Evolutionary conservation across 2,113 vertebrate genomes (phyloP), one percentile per base, ranked within the genome.

Genomic region (Calidris pugnax): DNA sequence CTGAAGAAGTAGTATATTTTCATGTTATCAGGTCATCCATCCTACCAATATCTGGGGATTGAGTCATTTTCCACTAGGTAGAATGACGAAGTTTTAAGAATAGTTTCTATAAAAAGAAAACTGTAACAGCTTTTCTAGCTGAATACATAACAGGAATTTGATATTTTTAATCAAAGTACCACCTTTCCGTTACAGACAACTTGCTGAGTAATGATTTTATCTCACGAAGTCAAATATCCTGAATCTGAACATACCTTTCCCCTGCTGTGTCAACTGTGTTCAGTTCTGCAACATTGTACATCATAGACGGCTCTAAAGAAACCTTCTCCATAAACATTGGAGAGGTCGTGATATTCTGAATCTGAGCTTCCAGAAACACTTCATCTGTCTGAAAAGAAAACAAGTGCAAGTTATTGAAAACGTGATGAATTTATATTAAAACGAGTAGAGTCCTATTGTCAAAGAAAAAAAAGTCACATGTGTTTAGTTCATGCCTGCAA

Each of bases 281-380:
- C 97, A 99, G 98, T 98, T 99, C 99, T 33, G 98, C 98, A 77
- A 99, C 99, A 41, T 98, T 99, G 98, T 99, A 99, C 99, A 99
- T 99, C 93, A 99, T 98, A 59, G 99, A 99, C 3, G 99, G 99
- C 66, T 99, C 99, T 87, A 99, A 95, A 41, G 99, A 99, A 83
- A 99, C 99, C 96, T 99, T 99, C 98, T 99, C 99, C 99, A 99
- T 99, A 97, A 99, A 99, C 99, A 99, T 99, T 3, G 99, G 99
- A 30, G 99, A 99, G 22, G 99, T 99, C 77, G 99, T 99, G 97
- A 99, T 99, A 98, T 99, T 99, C 98, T 99, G 99, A 97, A 99
- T 99, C 97, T 99, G 99, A 72, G 99, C 99, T 98, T 99, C 99
- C 69, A 99, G 97, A 97, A 99, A 99, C 35, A 99, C 99, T 97